These are phyloP conservation scores for Catocala nupta DNA, from an alignment of 2,888 invertebrate species.

Conservation along the genomic window DNA sequence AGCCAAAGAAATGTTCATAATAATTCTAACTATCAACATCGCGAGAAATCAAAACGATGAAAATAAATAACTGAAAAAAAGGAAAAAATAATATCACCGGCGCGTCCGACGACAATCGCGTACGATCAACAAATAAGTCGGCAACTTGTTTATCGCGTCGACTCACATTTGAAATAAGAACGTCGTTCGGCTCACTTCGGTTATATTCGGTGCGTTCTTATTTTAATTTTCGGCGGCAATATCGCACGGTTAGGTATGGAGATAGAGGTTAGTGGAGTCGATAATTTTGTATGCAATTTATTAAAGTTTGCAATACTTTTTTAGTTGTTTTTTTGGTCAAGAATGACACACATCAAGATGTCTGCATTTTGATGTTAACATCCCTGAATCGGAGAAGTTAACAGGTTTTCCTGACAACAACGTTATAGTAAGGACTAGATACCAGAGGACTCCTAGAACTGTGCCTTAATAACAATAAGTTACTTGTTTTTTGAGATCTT, in stretches of 20 bases:
- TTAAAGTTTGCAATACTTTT: background rate
- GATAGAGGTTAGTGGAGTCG: constrained; percentile 28
- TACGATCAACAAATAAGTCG: constrained; percentile 68
- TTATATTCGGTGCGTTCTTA: constrained; percentile 62
- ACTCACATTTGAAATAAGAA: constrained; percentile 75
- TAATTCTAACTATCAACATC: no score
- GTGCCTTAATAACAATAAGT: no score
- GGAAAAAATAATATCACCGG: constrained; percentile 1
- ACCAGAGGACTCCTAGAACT: no score
- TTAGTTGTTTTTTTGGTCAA: background rate
- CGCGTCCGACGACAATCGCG: constrained; percentile 24
- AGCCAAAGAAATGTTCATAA: no score
- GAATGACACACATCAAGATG: no score
- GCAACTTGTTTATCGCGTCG: constrained; percentile 77
- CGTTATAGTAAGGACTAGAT: no score
- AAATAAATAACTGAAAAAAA: constrained; percentile 6
- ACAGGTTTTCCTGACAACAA: no score
- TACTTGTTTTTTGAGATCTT: no score
- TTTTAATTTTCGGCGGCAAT: constrained; percentile 64
- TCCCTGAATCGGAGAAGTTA: no score
- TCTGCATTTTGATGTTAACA: no score
- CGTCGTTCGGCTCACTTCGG: constrained; percentile 59
- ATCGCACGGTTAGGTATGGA: constrained; percentile 50
- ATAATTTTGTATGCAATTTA: background rate
- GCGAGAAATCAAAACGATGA: background rate